Evolutionary conservation across 2,888 invertebrate species (phyloP), one percentile per base, ranked within the genome.

Genomic region (Cylindroiulus punctatus): DNA sequence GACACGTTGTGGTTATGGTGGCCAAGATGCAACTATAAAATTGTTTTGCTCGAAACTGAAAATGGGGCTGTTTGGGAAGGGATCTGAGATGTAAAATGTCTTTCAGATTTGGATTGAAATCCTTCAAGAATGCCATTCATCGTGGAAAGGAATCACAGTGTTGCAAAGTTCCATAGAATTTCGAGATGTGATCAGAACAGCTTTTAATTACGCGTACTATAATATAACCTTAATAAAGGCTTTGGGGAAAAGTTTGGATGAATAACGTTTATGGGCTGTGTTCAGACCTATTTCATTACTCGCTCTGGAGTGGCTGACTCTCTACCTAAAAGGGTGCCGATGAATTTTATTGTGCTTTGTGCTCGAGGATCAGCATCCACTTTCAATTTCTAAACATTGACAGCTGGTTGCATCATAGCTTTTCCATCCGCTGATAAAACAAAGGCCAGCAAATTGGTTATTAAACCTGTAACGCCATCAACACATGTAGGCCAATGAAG

Each of bases 321-420:
- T 52, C 76, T 5, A 30, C 14, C 30, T 76, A 30, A 30, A 32
- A 30, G 30, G n/a, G 76, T 76, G 76, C 52, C 52, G 52, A n/a
- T 5, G 3, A n/a, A 19, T 52, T 52, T 52, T 52, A 52, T 52
- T 7, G n/a, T 14, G 52, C n/a, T 52, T n/a, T 52, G n/a, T 19
- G 14, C 4, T 19, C 52, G 19, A 4, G 5, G n/a, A 52, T 52
- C 52, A n/a, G n/a, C 52, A 44, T 44, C 10, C 52, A 52, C 52
- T 52, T 52, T 52, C 52, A n/a, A n/a, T 52, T 52, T 52, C 52
- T 52, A n/a, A 52, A 14, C 52, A n/a, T n/a, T 52, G 52, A n/a
- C 76, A 76, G 76, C 26, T 76, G 30, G 30, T 30, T 30, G 14
- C 76, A 76, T 76, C 76, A 76, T 14, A 14, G 4, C 30, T 30